phyloP scores from a whole-genome alignment of 2,888 invertebrate genomes.

The Morpho helenor region DNA sequence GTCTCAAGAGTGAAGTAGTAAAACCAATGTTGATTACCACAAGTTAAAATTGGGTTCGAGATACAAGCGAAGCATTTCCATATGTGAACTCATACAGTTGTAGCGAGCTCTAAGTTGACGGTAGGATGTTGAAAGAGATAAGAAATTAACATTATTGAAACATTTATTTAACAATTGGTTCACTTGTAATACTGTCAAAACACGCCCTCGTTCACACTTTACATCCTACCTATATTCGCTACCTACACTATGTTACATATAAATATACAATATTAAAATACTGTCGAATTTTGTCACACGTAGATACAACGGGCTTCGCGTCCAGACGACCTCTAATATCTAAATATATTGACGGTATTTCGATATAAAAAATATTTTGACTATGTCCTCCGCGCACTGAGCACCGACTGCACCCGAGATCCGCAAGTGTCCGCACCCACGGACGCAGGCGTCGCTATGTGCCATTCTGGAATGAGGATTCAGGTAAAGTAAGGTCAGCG shows the following conservation, averaged over 20 bases:
- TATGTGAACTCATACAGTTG: too few species aligned
- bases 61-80: too few species aligned
- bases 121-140: too few species aligned
- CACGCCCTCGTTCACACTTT: constrained; percentile 3
- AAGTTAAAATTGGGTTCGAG: too few species aligned
- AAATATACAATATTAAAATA: constrained; percentile 15
- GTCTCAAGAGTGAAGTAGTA: too few species aligned
- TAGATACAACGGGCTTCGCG: constrained; percentile 4
- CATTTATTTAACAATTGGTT: constrained; percentile 22
- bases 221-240: constrained; percentile 4
- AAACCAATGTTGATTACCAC: too few species aligned
- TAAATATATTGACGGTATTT: constrained; percentile 13
- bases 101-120: too few species aligned
- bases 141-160: constrained; percentile 13
- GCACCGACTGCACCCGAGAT: background rate
- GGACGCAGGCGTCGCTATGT: background rate
- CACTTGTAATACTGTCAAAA: constrained; percentile 23
- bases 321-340: constrained; percentile 4
- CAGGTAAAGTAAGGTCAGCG: too few species aligned
- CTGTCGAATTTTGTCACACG: constrained; percentile 8
- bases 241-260: constrained; percentile 15
- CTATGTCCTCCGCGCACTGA: constrained; percentile 7
- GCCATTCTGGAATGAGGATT: background rate
- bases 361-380: constrained; percentile 19
- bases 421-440: background rate